Evolutionary conservation across 2,113 vertebrate genomes (phyloP).

Genomic region (Chlamydotis undulata): DNA sequence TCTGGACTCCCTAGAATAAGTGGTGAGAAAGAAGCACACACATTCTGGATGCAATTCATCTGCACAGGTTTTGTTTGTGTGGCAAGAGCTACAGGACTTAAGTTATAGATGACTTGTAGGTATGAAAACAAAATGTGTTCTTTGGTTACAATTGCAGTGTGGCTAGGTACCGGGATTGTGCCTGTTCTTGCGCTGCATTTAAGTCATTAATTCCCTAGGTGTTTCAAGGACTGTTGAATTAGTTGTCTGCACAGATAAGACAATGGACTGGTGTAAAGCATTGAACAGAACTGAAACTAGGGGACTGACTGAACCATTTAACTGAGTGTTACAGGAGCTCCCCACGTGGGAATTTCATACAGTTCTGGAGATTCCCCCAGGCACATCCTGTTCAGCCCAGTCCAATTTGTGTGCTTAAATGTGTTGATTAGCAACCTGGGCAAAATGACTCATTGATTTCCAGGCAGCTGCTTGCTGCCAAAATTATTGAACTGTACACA

Average conservation of each 20-base stretch:
- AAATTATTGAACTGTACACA: not conserved
- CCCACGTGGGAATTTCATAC: not conserved
- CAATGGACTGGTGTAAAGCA: not conserved
- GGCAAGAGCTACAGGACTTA: not conserved
- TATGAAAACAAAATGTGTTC: not conserved
- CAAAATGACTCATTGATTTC: not conserved
- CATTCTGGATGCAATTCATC: not conserved
- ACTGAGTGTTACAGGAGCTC: not conserved
- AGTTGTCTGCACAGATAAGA: not conserved
- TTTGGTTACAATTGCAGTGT: accelerated
- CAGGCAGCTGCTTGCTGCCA: not conserved
- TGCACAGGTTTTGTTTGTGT: not conserved
- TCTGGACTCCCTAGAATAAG: not conserved
- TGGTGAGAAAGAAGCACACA: not conserved
- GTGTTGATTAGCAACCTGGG: not conserved
- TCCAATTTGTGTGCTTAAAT: not conserved
- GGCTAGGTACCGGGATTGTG: not conserved
- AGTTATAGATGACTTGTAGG: not conserved
- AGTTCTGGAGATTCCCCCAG: not conserved
- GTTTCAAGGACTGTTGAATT: not conserved
- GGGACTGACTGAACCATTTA: not conserved
- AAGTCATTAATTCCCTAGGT: not conserved
- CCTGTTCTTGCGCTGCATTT: not conserved
- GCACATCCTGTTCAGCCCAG: not conserved
- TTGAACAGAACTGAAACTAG: not conserved